These are phyloP conservation scores for Orycteropus afer DNA, from an alignment of 2,113 vertebrate species.

Conservation along the genomic window DNA sequence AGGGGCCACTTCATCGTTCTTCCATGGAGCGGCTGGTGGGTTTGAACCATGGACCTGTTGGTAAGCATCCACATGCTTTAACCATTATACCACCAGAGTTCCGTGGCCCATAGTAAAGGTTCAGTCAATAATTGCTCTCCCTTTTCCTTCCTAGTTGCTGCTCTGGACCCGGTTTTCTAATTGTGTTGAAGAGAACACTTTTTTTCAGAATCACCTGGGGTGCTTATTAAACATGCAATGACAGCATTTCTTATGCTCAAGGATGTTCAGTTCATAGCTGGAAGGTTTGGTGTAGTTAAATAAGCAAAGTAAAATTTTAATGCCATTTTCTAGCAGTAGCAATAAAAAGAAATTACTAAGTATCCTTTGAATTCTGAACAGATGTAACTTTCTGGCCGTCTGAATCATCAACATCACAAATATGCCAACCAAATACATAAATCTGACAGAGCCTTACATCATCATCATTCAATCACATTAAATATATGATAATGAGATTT, in stretches of 20 bases:
- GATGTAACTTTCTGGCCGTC: slow-evolving; percentile 24
- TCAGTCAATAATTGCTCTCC: slow-evolving; percentile 21
- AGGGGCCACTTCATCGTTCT: too few species aligned
- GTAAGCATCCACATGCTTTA: too few species aligned
- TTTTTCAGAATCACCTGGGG: slow-evolving; percentile 21
- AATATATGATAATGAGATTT: slow-evolving; percentile 22
- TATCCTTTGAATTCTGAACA: slow-evolving; percentile 58
- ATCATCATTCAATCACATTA: not conserved
- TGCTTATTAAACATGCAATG: slow-evolving; percentile 57
- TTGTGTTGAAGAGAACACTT: slow-evolving; percentile 33
- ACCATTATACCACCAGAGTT: too few species aligned
- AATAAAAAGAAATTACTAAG: slow-evolving; percentile 63
- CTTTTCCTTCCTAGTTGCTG: not conserved
- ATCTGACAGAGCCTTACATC: slow-evolving; percentile 25
- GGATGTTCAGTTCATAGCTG: slow-evolving; percentile 54
- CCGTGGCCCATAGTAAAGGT: not conserved
- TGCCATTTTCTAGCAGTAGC: slow-evolving; percentile 48
- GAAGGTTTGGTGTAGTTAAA: slow-evolving; percentile 56
- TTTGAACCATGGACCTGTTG: too few species aligned
- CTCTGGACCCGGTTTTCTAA: slow-evolving; percentile 39
- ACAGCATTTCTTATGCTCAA: slow-evolving; percentile 61
- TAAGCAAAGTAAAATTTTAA: slow-evolving; percentile 68
- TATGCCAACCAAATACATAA: slow-evolving; percentile 12
- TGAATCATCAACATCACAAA: slow-evolving; percentile 50
- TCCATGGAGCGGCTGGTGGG: too few species aligned